Percentiles rank a stretch among this genome's conserved stretches.
These are phyloP conservation scores for Pseudolycoriella hygida DNA, from an alignment of 2,888 invertebrate species.

Conservation along the genomic window DNA sequence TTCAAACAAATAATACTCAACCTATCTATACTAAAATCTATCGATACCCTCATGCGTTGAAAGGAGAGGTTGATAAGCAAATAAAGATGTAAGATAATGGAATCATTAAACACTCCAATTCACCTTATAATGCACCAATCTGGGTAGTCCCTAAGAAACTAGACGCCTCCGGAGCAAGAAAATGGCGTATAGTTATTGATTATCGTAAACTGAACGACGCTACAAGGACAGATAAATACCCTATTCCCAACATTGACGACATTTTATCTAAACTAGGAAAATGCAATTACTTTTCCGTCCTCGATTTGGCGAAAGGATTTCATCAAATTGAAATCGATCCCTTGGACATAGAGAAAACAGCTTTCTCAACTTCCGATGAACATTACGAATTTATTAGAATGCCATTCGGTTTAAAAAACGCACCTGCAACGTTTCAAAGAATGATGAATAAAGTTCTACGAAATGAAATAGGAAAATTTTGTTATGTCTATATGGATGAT, in stretches of 20 bases:
- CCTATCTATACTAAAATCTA: no score
- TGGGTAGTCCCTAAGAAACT: no score
- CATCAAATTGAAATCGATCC: background rate
- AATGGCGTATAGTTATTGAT: no score
- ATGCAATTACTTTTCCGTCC: background rate
- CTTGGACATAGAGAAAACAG: constrained; percentile 8
- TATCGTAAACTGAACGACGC: no score
- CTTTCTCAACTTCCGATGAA: constrained; percentile 9
- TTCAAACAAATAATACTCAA: background rate
- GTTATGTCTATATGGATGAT: constrained; percentile 8
- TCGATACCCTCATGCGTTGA: no score
- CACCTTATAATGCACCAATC: background rate
- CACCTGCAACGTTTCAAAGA: constrained; percentile 7
- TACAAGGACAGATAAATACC: no score
- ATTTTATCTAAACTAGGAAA: no score
- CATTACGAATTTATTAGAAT: constrained; percentile 9
- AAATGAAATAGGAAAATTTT: background rate
- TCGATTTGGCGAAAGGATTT: background rate
- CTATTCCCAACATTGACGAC: no score
- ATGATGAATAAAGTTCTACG: constrained; percentile 3
- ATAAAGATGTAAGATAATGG: background rate
- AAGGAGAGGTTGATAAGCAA: background rate
- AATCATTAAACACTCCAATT: background rate
- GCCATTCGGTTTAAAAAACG: constrained; percentile 7
- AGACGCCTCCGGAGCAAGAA: no score